These are phyloP conservation scores for Myiotriccus ornatus DNA, from an alignment of 2,797 vertebrate genomes.

Conservation along the genomic window DNA sequence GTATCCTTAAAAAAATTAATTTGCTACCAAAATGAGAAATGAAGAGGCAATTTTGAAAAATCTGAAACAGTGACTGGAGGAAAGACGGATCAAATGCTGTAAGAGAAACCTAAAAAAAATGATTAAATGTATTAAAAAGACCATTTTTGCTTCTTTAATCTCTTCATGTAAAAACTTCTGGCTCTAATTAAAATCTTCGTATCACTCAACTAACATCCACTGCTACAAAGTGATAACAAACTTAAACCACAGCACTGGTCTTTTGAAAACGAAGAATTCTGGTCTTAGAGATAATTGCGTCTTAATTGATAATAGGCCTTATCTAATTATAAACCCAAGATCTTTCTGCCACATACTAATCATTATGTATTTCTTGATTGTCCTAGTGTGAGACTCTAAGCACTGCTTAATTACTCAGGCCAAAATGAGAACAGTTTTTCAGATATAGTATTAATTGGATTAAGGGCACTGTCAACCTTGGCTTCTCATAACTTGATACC, in stretches of 20 bases:
- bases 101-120: background rate
- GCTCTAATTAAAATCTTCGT: conserved; percentile 21
- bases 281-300: background rate
- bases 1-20: background rate
- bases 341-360: background rate
- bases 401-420: background rate
- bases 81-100: background rate
- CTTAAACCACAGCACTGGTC: background rate
- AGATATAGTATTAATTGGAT: background rate
- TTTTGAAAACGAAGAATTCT: background rate
- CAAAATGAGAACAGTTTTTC: background rate
- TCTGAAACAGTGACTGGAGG: background rate
- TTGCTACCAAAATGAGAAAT: background rate
- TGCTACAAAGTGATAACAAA: background rate
- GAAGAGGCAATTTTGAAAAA: background rate
- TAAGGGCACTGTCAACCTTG: background rate
- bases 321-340: background rate
- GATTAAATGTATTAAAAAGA: background rate
- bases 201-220: background rate
- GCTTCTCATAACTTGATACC: background rate
- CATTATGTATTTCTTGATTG: background rate
- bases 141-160: background rate
- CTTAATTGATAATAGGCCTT: background rate
- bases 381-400: background rate
- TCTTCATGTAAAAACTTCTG: background rate